Evolutionary conservation across 1,140 invertebrate genomes (phyloP).

Genomic region (Cotesia glomerata): DNA sequence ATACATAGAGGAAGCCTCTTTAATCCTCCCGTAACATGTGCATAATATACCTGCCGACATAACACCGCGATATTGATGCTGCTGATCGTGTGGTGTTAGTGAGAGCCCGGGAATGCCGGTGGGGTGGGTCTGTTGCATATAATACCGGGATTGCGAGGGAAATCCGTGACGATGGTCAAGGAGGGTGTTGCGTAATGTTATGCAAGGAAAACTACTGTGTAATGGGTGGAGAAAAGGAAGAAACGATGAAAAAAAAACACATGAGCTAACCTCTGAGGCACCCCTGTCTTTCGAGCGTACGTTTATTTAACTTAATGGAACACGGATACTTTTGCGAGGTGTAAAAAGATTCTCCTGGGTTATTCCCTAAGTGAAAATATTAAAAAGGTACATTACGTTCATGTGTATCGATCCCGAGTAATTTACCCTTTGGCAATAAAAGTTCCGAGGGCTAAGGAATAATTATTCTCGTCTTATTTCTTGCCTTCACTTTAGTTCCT

Average conservation of each 20-base stretch:
- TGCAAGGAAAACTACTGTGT: background rate
- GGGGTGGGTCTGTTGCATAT: background rate
- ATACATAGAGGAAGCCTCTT: constrained; percentile 25
- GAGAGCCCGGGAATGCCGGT: background rate
- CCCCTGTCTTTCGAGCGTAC: constrained; percentile 61
- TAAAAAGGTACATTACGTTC: too few relatives aligned
- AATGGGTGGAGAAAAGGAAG: constrained; percentile 13
- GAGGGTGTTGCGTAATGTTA: background rate
- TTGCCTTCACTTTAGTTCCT: too few relatives aligned
- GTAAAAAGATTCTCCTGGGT: constrained; percentile 33
- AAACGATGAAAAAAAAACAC: background rate
- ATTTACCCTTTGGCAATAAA: too few relatives aligned
- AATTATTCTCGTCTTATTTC: too few relatives aligned
- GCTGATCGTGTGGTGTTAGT: background rate
- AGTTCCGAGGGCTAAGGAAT: too few relatives aligned
- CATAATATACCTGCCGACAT: too few relatives aligned
- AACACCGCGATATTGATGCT: too few relatives aligned
- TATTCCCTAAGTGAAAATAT: constrained; percentile 30
- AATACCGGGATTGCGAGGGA: background rate
- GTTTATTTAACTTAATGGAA: constrained; percentile 47
- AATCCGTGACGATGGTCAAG: background rate
- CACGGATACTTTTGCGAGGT: constrained; percentile 44
- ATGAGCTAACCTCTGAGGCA: constrained; percentile 27
- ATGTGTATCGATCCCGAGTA: too few relatives aligned
- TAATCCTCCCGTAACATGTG: background rate